phyloP scores from a whole-genome alignment of 2,888 invertebrate species.

The Lepidocyrtinus sp. region DNA sequence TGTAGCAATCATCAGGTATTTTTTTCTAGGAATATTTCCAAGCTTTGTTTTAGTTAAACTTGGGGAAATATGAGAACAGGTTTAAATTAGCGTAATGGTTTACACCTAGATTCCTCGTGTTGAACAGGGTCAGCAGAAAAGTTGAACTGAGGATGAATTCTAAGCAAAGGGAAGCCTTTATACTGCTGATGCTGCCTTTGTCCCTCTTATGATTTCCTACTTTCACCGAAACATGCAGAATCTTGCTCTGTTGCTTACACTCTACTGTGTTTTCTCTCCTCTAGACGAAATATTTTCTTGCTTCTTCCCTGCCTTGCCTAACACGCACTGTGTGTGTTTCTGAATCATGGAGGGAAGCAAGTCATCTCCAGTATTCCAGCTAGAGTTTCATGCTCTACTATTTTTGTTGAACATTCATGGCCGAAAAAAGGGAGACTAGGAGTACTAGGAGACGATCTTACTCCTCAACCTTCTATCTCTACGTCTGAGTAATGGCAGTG shows the following conservation, averaged over 20 bases:
- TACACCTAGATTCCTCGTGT: constrained; percentile 46
- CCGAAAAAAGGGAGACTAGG: too few species aligned
- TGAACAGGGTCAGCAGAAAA: constrained; percentile 44
- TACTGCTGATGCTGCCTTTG: too few species aligned
- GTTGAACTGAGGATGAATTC: constrained; percentile 38
- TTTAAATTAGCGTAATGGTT: constrained; percentile 13
- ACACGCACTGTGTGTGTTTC: neutral
- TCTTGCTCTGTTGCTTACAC: neutral
- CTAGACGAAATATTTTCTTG: too few species aligned
- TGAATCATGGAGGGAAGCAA: constrained; percentile 7
- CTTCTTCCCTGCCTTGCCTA: constrained; percentile 7
- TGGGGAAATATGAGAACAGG: constrained; percentile 44
- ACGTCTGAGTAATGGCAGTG: too few species aligned
- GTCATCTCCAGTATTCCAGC: too few species aligned
- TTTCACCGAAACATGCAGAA: neutral
- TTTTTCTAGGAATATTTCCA: neutral
- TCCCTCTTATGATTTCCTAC: too few species aligned
- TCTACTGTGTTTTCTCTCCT: constrained; percentile 22
- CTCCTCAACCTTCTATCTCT: too few species aligned
- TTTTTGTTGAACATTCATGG: too few species aligned
- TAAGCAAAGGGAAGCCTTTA: constrained; percentile 35
- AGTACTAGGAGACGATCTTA: too few species aligned
- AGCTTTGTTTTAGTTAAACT: neutral
- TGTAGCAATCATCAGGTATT: neutral
- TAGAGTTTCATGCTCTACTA: too few species aligned